Percentiles rank a stretch among this genome's conserved stretches.
phyloP scores from a whole-genome alignment of 2,797 vertebrate species.

The Characodon lateralis region DNA sequence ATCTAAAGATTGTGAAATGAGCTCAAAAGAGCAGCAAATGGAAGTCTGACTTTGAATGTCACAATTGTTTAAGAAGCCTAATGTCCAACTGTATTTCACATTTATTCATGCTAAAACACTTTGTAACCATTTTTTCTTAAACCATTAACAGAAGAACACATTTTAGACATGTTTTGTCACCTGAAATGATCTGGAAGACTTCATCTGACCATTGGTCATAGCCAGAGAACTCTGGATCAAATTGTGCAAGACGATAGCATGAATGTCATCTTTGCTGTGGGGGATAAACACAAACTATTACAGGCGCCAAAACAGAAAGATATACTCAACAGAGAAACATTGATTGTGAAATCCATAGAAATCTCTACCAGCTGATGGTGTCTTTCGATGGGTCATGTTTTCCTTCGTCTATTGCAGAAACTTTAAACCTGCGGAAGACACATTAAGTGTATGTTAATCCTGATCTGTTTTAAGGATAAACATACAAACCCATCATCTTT shows the following conservation, averaged over 20 bases:
- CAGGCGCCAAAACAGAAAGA: background rate
- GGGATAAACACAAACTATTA: slow-evolving; percentile 15
- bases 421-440: slow-evolving; percentile 83
- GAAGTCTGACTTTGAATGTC: background rate
- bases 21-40: background rate
- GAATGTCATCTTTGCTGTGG: slow-evolving; percentile 87
- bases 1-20: background rate
- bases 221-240: slow-evolving; percentile 95
- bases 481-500: background rate
- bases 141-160: background rate
- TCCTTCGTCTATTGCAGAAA: slow-evolving; percentile 85
- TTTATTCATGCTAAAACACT: too few species aligned
- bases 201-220: slow-evolving; percentile 93
- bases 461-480: background rate
- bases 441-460: background rate
- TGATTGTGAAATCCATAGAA: background rate
- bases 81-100: too few species aligned
- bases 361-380: slow-evolving; percentile 78
- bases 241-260: slow-evolving; percentile 90
- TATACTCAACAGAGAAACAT: background rate
- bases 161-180: slow-evolving; percentile 61
- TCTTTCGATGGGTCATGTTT: slow-evolving; percentile 74
- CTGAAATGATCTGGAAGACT: slow-evolving; percentile 91
- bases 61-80: background rate
- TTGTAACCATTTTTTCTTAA: background rate